Evolutionary conservation across 2,113 vertebrate species (phyloP), one percentile per base, ranked within the genome.

Genomic region (Rhinichthys klamathensis): DNA sequence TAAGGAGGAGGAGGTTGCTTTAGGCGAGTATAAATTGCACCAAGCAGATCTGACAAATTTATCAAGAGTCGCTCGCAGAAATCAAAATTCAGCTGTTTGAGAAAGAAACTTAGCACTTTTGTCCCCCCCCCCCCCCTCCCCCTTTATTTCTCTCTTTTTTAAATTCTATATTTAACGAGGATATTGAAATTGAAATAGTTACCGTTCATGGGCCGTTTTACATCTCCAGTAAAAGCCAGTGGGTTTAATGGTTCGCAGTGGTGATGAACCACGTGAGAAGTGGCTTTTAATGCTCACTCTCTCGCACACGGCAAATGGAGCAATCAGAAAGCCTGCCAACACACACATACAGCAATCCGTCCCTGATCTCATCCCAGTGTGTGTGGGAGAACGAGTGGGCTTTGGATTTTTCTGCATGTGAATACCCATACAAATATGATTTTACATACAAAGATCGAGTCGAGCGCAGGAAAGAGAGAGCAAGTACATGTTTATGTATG

Each of bases 21-120:
- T 56, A 91, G 92, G 91, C 90, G 0, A 91, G 80, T 90, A 79
- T 92, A 89, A 93, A 93, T 93, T 91, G 89, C 88, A 84, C 85
- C 38, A 85, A 89, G 88, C 89, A 92, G 89, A 94, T 92, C 92
- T 90, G 92, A 93, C 90, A 91, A 91, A 88, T 91, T 90, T 87
- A 91, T 92, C 90, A 91, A 87, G 89, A 92, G 88, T 88, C 89
- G 70, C 88, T 87, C 89, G 88, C 87, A 80, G 89, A 91, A 91
- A 90, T 89, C 90, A 87, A 92, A 91, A 85, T 88, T 89, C 90
- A 89, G 86, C 90, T 82, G 83, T 87, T 86, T 90, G 84, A 92
- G 90, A 93, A 89, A 84, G 54, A 63, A 69, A 73, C 90, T 90
- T 90, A 86, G 88, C 85, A 21, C 87, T 86, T 82, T 88, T 82